These are phyloP conservation scores for Edolisoma coerulescens DNA, from an alignment of 2,113 vertebrate genomes.

Conservation along the genomic window DNA sequence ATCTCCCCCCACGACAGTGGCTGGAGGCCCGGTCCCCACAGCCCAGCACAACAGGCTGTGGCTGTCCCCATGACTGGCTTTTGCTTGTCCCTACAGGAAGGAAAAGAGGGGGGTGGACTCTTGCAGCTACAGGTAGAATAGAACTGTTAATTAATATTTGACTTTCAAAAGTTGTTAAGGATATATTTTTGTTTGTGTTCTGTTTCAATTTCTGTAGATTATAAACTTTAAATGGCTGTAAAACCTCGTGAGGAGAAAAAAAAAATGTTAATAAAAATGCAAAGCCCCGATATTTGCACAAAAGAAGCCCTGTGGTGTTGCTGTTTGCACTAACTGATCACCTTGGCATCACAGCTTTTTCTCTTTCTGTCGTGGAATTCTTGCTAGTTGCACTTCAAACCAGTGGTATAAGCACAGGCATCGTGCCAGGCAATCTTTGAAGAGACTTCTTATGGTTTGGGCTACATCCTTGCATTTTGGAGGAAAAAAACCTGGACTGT, in stretches of 20 bases:
- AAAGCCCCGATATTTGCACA: conserved; percentile 75
- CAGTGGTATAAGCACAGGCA: conserved; percentile 27
- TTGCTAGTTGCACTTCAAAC: neutral
- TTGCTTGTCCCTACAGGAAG: conserved; percentile 13
- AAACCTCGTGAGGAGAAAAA: conserved; percentile 68
- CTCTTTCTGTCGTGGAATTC: neutral
- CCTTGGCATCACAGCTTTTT: neutral
- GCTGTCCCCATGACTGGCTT: neutral
- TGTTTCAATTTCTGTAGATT: conserved; percentile 80
- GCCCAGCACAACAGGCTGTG: neutral
- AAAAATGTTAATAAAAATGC: conserved; percentile 79
- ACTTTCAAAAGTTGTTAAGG: conserved; percentile 75
- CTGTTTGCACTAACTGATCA: conserved; percentile 41
- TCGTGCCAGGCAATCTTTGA: conserved; percentile 3
- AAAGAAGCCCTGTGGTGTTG: conserved; percentile 54
- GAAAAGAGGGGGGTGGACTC: neutral
- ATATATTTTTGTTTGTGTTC: conserved; percentile 81
- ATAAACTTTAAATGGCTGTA: conserved; percentile 79
- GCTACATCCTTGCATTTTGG: conserved; percentile 36
- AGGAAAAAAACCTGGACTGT: conserved; percentile 24
- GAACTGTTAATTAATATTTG: conserved; percentile 72
- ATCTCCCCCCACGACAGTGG: neutral
- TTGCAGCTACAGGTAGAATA: conserved; percentile 66
- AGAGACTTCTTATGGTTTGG: conserved; percentile 45
- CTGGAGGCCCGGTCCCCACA: neutral